Evolutionary conservation across 2,888 invertebrate genomes (phyloP).

Genomic region (Microctonus hyperodae): DNA sequence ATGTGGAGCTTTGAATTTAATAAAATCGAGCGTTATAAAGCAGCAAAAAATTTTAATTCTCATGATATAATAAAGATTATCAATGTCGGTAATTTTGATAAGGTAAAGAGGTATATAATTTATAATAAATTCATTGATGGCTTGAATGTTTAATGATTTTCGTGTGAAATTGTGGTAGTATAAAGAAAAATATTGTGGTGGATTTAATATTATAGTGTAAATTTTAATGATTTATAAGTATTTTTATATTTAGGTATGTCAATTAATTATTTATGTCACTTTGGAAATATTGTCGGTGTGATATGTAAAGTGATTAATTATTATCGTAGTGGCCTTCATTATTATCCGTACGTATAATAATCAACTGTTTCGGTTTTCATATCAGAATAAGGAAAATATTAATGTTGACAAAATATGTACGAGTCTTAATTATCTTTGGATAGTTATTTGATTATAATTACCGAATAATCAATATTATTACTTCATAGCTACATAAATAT

Average conservation of each 20-base stretch:
- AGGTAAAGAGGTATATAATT: background rate
- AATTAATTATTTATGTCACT: background rate
- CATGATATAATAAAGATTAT: background rate
- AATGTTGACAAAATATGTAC: background rate
- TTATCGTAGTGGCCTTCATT: background rate
- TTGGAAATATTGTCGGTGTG: background rate
- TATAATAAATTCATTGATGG: background rate
- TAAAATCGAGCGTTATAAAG: background rate
- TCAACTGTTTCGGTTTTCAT: too few relatives aligned
- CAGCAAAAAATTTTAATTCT: background rate
- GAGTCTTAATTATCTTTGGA: background rate
- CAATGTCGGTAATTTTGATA: background rate
- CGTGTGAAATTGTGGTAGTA: background rate
- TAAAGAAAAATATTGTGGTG: background rate
- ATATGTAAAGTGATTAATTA: background rate
- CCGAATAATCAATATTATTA: background rate
- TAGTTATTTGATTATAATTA: background rate
- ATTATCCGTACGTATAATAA: too few relatives aligned
- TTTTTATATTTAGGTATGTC: background rate
- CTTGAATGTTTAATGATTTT: background rate
- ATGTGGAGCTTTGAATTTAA: background rate
- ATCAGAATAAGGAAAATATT: background rate
- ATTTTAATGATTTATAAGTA: too few relatives aligned
- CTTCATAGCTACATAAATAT: too few relatives aligned
- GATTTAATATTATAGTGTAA: background rate